These are phyloP conservation scores for Papilio glaucus DNA, from an alignment of 1,140 invertebrate genomes.

Conservation along the genomic window DNA sequence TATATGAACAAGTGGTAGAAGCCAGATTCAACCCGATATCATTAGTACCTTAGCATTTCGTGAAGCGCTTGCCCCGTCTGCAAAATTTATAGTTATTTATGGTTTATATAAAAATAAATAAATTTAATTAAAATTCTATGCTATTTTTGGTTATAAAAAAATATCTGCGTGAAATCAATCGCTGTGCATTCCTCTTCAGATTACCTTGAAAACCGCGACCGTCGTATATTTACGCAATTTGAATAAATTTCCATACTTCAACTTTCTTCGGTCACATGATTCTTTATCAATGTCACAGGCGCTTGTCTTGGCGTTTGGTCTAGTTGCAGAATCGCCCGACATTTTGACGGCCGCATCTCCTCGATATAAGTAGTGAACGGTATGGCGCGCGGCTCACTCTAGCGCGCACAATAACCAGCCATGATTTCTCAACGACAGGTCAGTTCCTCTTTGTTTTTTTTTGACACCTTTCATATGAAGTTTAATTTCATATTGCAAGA, in stretches of 20 bases:
- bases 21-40: too few relatives aligned
- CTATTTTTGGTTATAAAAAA: too few relatives aligned
- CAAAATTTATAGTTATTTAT: too few relatives aligned
- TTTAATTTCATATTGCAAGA: too few relatives aligned
- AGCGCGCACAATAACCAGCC: conserved; percentile 39
- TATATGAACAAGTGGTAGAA: too few relatives aligned
- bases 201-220: neutral
- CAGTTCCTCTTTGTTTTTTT: conserved; percentile 37
- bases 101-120: too few relatives aligned
- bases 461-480: too few relatives aligned
- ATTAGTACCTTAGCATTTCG: too few relatives aligned
- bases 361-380: conserved; percentile 46
- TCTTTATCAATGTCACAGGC: neutral
- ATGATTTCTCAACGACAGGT: conserved; percentile 49
- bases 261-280: conserved; percentile 8
- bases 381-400: conserved; percentile 42
- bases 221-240: neutral
- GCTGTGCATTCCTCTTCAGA: too few relatives aligned
- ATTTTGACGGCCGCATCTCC: conserved; percentile 43
- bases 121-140: too few relatives aligned
- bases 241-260: neutral
- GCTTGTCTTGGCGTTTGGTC: neutral
- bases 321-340: conserved; percentile 33
- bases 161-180: too few relatives aligned
- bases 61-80: too few relatives aligned